Percentiles rank a stretch among this genome's conserved stretches.
Conservation (phyloP, 1,140 invertebrate species). For the Andricus grossulariae region DNA sequence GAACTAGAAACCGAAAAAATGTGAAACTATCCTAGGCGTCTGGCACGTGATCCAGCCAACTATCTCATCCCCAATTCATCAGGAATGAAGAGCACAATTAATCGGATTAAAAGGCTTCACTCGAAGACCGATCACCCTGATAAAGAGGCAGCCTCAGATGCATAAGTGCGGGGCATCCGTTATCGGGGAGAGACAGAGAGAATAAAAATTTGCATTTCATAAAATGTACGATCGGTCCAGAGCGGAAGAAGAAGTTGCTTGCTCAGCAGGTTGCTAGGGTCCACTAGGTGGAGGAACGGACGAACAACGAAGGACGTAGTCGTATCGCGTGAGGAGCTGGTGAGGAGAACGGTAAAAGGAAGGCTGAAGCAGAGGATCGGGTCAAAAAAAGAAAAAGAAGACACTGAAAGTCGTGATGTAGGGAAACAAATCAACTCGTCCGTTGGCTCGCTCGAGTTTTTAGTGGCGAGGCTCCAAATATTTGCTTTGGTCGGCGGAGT, state of each 20-base stretch:
- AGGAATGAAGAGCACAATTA: constrained; percentile 10
- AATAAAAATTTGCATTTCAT: constrained; percentile 30
- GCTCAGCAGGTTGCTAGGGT: constrained; percentile 44
- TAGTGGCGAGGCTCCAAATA: constrained; percentile 76
- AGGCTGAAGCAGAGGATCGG: constrained; percentile 10
- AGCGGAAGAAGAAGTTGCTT: constrained; percentile 50
- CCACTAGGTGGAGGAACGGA: constrained; percentile 33
- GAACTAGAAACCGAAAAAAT: background rate
- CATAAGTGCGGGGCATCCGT: constrained; percentile 15
- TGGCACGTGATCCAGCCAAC: background rate
- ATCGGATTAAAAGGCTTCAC: constrained; percentile 21
- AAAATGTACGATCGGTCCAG: constrained; percentile 13
- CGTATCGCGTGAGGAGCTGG: constrained; percentile 34
- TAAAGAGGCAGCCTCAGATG: constrained; percentile 3
- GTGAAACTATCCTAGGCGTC: background rate
- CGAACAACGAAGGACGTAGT: background rate
- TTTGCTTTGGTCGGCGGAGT: constrained; percentile 67
- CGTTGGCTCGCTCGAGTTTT: constrained; percentile 74
- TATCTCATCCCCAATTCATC: constrained; percentile 2
- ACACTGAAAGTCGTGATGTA: constrained; percentile 61
- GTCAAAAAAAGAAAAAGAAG: constrained; percentile 42
- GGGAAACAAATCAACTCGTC: constrained; percentile 74
- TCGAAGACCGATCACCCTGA: constrained; percentile 25
- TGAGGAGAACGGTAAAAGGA: constrained; percentile 21
- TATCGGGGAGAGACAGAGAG: constrained; percentile 10